Evolutionary conservation across 2,797 vertebrate genomes (phyloP).

Genomic region (Rhinichthys osculus): DNA sequence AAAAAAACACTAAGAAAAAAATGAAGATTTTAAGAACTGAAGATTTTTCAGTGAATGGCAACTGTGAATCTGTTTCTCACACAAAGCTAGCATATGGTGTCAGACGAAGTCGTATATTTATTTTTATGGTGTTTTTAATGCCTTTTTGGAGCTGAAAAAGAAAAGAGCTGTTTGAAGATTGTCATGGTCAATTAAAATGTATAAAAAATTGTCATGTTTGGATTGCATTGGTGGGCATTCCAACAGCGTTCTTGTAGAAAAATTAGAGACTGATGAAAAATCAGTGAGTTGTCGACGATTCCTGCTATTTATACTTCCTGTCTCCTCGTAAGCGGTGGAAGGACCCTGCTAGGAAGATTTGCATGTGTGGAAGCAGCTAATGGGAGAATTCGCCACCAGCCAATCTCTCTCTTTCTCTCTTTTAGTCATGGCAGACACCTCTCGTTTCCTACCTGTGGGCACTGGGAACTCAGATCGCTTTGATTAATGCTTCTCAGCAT

Average conservation of each 20-base stretch:
- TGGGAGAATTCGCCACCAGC: conserved; percentile 14
- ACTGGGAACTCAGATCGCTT: conserved; percentile 13
- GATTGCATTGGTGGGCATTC: background rate
- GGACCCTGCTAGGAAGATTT: background rate
- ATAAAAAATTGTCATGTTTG: background rate
- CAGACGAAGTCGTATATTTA: background rate
- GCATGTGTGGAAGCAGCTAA: conserved; percentile 37
- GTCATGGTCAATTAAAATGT: too few species aligned
- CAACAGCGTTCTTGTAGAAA: background rate
- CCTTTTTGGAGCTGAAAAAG: background rate
- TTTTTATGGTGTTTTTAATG: background rate
- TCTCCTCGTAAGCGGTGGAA: background rate
- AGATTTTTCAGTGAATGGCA: too few species aligned
- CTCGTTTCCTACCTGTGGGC: conserved; percentile 26
- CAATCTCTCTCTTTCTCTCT: background rate
- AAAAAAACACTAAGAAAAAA: too few species aligned
- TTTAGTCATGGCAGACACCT: background rate
- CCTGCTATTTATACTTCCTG: conserved; percentile 7
- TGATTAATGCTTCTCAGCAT: conserved; percentile 41
- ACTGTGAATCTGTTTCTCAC: too few species aligned
- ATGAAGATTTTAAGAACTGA: too few species aligned
- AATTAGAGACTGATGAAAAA: background rate
- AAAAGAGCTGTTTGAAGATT: background rate
- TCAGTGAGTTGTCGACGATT: background rate
- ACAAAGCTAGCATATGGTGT: background rate